A percentile compares a stretch with the other conserved stretches of the same genome.
phyloP scores from a whole-genome alignment of 2,113 vertebrate genomes.

The Myrmecophaga tridactyla region DNA sequence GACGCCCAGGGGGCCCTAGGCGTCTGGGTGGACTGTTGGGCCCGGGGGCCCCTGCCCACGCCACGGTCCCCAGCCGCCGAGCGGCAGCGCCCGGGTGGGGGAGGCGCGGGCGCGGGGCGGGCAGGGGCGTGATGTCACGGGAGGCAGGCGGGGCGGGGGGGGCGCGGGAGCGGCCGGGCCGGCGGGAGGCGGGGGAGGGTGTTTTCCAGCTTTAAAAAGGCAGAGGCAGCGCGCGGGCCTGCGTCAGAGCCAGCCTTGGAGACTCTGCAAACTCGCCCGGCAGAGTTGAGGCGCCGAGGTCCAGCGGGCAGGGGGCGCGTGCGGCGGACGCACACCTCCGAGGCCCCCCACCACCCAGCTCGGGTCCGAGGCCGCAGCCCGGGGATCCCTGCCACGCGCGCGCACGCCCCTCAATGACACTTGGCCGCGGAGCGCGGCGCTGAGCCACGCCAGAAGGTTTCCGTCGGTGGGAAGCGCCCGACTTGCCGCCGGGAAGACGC shows the following conservation, averaged over 20 bases:
- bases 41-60: background rate
- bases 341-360: background rate
- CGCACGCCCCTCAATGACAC: conserved; percentile 59
- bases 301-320: background rate
- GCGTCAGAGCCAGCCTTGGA: conserved; percentile 89
- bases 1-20: background rate
- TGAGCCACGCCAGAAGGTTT: conserved; percentile 41
- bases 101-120: conserved; percentile 69
- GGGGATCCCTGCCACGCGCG: conserved; percentile 21
- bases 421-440: conserved; percentile 33
- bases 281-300: conserved; percentile 36
- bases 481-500: background rate
- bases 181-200: conserved; percentile 86
- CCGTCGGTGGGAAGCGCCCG: background rate
- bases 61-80: conserved; percentile 68
- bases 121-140: conserved; percentile 86
- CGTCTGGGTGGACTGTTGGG: background rate
- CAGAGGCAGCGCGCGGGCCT: conserved; percentile 84
- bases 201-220: conserved; percentile 97
- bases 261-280: conserved; percentile 79
- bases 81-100: background rate
- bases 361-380: background rate
- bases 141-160: conserved; percentile 80
- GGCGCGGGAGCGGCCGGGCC: conserved; percentile 83
- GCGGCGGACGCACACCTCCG: conserved; percentile 7